phyloP scores from a whole-genome alignment of 2,888 invertebrate species.

The Callyntrura sp. region DNA sequence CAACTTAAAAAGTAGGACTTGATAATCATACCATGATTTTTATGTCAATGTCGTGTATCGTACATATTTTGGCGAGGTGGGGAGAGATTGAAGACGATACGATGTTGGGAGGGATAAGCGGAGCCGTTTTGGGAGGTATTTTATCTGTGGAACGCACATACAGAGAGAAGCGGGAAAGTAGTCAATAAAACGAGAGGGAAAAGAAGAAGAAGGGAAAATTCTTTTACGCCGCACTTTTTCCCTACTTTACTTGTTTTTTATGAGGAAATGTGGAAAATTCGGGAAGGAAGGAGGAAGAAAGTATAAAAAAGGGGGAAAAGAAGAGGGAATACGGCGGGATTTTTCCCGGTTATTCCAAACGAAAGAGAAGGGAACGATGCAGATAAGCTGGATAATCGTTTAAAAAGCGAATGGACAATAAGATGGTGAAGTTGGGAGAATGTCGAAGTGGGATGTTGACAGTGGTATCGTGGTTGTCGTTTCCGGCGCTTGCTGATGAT shows the following conservation, averaged over 20 bases:
- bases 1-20: conserved; percentile 31
- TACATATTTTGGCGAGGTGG: background rate
- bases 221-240: background rate
- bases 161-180: too few relatives aligned
- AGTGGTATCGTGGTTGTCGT: background rate
- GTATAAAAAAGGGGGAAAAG: background rate
- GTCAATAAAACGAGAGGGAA: too few relatives aligned
- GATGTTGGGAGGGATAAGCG: background rate
- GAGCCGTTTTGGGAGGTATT: too few relatives aligned
- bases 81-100: too few relatives aligned
- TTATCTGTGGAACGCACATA: too few relatives aligned
- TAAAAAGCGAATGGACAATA: background rate
- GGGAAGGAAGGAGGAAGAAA: background rate
- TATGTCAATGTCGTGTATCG: background rate
- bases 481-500: conserved; percentile 2
- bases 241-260: background rate
- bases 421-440: background rate
- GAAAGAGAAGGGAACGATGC: too few relatives aligned
- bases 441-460: background rate
- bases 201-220: too few relatives aligned
- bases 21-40: background rate
- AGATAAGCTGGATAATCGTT: background rate
- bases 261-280: background rate
- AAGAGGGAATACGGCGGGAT: too few relatives aligned
- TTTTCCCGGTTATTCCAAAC: too few relatives aligned